Base-by-base conservation (phyloP, 2,797 vertebrate genomes). In the Chelon labrosus region DNA sequence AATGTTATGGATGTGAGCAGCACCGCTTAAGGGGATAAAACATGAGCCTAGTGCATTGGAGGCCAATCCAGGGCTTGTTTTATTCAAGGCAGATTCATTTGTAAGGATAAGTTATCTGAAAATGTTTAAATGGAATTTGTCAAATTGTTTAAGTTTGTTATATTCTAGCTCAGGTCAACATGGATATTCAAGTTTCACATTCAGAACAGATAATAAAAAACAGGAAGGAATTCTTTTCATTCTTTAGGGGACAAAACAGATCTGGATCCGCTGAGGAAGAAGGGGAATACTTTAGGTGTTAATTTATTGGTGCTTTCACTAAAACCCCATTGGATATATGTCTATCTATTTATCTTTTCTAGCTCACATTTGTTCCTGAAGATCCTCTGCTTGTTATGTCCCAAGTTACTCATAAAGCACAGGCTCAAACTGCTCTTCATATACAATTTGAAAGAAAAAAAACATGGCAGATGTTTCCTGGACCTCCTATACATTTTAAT, bases 311-410 rank as follows among this genome's bases (percentile, higher is more conserved):
- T 44, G 81, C 77, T 84, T 78, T 82, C 70, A 79, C 75, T 76
- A 78, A 75, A 87, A 62, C 76, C 81, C 75, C 67, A 70, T 77
- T 72, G 73, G 79, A 89, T 90, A 84, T 82, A 71, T 68, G 73
- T 87, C 88, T 89, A 87, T 91, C 85, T 89, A 89, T 92, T 91
- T 86, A 84, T 91, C 78, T 86, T 90, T 78, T 82, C 75, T 81
- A 79, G 70, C 83, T 86, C 88, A 81, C 78, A 88, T 86, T 87
- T 86, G 79, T 82, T 80, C 82, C 65, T 63, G 70, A 73, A 64
- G 55, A 75, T 80, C 80, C 72, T 52, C 54, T 65, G 61, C 66
- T 77, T 79, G 84, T 81, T 85, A 75, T 51, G 25, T 88, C 93
- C 89, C 88, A 76, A 75, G 89, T 85, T 67, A 44, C 79, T 85